A percentile compares a stretch with the other conserved stretches of the same genome.
These are phyloP conservation scores for Temnothorax unifasciatus DNA, from an alignment of 2,888 invertebrate genomes.

Conservation along the genomic window DNA sequence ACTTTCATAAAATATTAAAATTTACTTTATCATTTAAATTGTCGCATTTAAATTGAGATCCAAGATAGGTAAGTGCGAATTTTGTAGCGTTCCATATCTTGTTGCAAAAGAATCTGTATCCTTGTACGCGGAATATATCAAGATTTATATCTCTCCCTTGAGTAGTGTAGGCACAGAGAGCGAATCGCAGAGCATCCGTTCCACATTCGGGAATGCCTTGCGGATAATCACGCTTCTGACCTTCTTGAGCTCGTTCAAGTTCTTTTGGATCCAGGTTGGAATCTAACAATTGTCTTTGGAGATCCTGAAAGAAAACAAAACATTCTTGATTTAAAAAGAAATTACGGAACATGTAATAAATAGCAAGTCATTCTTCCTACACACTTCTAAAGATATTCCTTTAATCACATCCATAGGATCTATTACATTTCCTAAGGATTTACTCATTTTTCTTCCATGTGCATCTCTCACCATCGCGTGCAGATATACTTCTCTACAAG, in stretches of 20 bases:
- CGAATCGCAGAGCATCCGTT: constrained; percentile 97
- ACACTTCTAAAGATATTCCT: constrained; percentile 93
- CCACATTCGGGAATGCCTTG: constrained; percentile 99
- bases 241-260: constrained; percentile 86
- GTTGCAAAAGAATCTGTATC: constrained; percentile 98
- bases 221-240: constrained; percentile 89
- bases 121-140: constrained; percentile 97
- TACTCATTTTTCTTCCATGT: constrained; percentile 99
- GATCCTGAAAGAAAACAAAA: constrained; percentile 82
- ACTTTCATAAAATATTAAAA: not conserved
- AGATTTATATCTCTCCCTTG: constrained; percentile 98
- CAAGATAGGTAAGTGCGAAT: constrained; percentile 94
- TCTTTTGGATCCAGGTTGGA: constrained; percentile 96
- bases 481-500: constrained; percentile 93
- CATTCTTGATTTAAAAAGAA: constrained; percentile 13
- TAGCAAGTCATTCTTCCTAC: not conserved
- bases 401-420: constrained; percentile 98
- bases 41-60: constrained; percentile 87
- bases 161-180: constrained; percentile 95
- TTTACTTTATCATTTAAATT: constrained; percentile 47
- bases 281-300: constrained; percentile 91
- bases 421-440: constrained; percentile 98
- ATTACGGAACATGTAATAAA: not conserved
- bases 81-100: constrained; percentile 99
- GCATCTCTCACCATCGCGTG: constrained; percentile 99